These are phyloP conservation scores for Carterocephalus palaemon DNA, from an alignment of 2,888 invertebrate species.

Conservation along the genomic window DNA sequence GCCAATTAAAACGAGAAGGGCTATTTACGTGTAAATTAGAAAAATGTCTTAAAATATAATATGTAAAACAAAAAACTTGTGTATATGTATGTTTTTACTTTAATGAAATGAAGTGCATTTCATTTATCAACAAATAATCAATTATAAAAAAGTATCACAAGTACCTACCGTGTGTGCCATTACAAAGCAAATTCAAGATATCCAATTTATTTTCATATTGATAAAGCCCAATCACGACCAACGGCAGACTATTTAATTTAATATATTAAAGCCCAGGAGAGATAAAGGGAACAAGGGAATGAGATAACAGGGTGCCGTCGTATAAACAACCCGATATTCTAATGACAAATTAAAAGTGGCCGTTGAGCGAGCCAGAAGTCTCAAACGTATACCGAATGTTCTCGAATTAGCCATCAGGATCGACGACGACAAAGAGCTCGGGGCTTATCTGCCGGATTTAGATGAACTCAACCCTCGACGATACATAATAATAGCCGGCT, in stretches of 20 bases:
- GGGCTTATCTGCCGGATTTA: conserved; percentile 74
- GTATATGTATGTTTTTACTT: no score
- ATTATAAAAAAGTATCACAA: no score
- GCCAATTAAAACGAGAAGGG: conserved; percentile 4
- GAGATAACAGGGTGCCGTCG: conserved; percentile 48
- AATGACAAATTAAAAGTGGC: conserved; percentile 60
- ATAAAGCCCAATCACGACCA: conserved; percentile 46
- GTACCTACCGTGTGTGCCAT: conserved; percentile 47
- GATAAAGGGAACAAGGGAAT: conserved; percentile 44
- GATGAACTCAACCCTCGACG: conserved; percentile 75
- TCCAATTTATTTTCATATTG: conserved; percentile 49
- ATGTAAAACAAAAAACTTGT: no score
- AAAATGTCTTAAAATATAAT: no score
- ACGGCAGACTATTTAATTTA: conserved; percentile 49
- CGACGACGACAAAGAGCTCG: conserved; percentile 68
- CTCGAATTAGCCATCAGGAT: conserved; percentile 69
- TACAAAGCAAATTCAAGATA: conserved; percentile 51
- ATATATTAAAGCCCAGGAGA: conserved; percentile 46
- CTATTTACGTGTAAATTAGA: no score
- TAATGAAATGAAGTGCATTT: no score
- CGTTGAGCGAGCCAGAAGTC: conserved; percentile 36
- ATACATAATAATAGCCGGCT: conserved; percentile 75
- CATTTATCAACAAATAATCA: no score
- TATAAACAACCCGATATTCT: conserved; percentile 56
- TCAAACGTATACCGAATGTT: conserved; percentile 33